Conservation (phyloP, 2,797 vertebrate genomes). For the Sebastes ruberrimus region DNA sequence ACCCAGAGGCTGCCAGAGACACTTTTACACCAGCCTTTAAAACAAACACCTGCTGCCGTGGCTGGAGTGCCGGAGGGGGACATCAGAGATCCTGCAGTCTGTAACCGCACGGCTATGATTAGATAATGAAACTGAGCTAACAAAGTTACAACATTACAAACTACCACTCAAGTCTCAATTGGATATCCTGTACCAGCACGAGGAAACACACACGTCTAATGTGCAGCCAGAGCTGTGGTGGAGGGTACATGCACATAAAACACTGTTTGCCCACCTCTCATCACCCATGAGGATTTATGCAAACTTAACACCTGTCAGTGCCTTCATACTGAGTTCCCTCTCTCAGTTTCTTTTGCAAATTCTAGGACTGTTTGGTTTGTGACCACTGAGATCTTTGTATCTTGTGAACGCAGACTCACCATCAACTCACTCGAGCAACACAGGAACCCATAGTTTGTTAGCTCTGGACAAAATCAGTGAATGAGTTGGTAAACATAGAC, state of each 20-base stretch:
- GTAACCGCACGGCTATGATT: slow-evolving; percentile 9
- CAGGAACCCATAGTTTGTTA: background rate
- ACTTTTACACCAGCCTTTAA: slow-evolving; percentile 66
- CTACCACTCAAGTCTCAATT: background rate
- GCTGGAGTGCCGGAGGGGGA: background rate
- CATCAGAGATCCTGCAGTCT: slow-evolving; percentile 18
- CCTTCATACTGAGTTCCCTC: background rate
- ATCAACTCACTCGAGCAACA: background rate
- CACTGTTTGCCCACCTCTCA: background rate
- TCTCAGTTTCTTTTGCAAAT: background rate
- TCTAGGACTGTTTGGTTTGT: background rate
- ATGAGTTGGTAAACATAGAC: no score
- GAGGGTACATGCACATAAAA: background rate
- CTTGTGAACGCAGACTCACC: background rate
- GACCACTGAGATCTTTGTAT: background rate
- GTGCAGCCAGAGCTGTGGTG: background rate
- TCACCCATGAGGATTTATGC: background rate
- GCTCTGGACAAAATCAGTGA: background rate
- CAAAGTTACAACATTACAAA: background rate
- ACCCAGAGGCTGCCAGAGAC: slow-evolving; percentile 42
- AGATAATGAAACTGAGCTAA: slow-evolving; percentile 41
- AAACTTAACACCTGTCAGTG: background rate
- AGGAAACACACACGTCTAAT: background rate
- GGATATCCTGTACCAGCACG: background rate
- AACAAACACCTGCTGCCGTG: slow-evolving; percentile 71